These are phyloP conservation scores for Megaleporinus macrocephalus DNA, from an alignment of 2,113 vertebrate species.

Conservation along the genomic window DNA sequence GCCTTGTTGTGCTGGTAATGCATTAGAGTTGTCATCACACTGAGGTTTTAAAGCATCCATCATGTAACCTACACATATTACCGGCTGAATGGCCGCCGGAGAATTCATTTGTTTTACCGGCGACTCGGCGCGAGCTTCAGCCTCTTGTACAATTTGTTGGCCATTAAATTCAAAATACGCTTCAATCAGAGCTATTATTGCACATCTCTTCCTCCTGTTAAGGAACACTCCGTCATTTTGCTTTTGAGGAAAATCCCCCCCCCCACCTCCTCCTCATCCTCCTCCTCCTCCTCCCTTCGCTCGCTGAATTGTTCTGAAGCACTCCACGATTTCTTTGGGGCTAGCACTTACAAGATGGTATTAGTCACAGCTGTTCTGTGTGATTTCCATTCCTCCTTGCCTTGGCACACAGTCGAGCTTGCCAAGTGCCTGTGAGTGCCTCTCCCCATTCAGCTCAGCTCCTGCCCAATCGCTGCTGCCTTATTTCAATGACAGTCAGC, in stretches of 20 bases:
- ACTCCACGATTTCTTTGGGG: conserved; percentile 62
- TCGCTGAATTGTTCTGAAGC: conserved; percentile 57
- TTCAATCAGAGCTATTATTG: conserved; percentile 72
- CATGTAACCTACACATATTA: conserved; percentile 24
- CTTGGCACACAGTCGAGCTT: conserved; percentile 47
- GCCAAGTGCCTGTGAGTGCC: conserved; percentile 64
- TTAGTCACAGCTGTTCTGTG: conserved; percentile 69
- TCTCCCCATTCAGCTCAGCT: conserved; percentile 53
- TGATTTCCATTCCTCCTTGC: conserved; percentile 62
- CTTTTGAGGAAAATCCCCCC: conserved; percentile 72
- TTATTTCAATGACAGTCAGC: conserved; percentile 62
- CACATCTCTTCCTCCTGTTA: conserved; percentile 65
- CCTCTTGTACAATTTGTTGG: conserved; percentile 63
- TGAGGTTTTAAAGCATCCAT: conserved; percentile 3
- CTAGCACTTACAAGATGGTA: conserved; percentile 64
- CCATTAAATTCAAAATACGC: conserved; percentile 67
- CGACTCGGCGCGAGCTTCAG: background rate
- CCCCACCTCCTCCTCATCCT: conserved; percentile 20
- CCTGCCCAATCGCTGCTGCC: conserved; percentile 53
- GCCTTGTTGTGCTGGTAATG: conserved; percentile 18
- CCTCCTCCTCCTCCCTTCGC: conserved; percentile 12
- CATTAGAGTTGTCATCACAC: conserved; percentile 26
- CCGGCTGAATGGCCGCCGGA: background rate
- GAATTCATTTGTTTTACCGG: conserved; percentile 49
- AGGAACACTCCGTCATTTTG: conserved; percentile 72